Percentiles rank a stretch among this genome's conserved stretches.
Evolutionary conservation across 2,888 invertebrate genomes (phyloP).

Genomic region (Pecten maximus): DNA sequence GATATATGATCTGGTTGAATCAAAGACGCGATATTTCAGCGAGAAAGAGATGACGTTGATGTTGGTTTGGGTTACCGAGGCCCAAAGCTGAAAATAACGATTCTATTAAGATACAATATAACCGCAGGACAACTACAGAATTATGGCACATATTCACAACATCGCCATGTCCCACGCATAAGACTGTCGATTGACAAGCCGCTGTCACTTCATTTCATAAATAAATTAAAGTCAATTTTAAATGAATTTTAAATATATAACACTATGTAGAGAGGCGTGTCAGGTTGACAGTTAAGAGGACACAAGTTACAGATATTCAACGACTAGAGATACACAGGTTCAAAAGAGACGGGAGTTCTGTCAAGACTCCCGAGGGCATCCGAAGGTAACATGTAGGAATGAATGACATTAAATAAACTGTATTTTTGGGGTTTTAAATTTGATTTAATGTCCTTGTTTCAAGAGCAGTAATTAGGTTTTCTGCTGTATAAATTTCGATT

Average conservation of each 20-base stretch:
- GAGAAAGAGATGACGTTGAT: neutral
- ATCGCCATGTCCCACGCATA: no score
- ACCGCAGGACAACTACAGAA: no score
- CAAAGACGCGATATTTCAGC: neutral
- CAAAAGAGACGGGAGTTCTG: neutral
- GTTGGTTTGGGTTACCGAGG: neutral
- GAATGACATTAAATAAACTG: neutral
- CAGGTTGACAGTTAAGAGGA: neutral
- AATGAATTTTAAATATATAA: neutral
- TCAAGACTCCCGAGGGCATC: neutral
- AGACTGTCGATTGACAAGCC: no score
- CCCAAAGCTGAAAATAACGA: no score
- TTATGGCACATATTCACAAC: no score
- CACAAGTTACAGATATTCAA: neutral
- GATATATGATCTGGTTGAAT: neutral
- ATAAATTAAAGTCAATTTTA: neutral
- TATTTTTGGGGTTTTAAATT: neutral
- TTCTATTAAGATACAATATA: no score
- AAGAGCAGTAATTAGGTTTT: neutral
- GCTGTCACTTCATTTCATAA: neutral
- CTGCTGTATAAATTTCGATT: neutral
- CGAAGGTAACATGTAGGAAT: neutral
- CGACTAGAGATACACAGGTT: neutral
- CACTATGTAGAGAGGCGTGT: neutral
- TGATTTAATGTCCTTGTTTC: neutral